Evolutionary conservation across 2,797 vertebrate genomes (phyloP), one percentile per base, ranked within the genome.

Genomic region (Pipistrellus pipistrellus): DNA sequence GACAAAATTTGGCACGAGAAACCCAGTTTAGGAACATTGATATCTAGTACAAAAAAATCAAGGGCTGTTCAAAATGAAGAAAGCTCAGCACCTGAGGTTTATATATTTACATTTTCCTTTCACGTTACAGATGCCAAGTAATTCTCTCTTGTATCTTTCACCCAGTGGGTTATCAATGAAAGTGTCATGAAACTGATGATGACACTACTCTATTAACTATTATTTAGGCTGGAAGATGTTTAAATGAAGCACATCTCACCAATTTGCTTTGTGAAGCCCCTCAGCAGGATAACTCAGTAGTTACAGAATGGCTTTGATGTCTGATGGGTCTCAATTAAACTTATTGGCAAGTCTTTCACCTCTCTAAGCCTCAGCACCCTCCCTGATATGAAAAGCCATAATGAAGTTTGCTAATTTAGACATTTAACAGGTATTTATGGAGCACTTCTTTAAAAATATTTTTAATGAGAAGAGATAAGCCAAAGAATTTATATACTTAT

Each of bases 201-300:
- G 20, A 0, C n/a, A 5, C 3, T 8, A 0, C 15, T 32, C 1
- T 68, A 13, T 8, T 41, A 44, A 27, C 64, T n/a, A 17, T 23
- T 25, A 1, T 10, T 46, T 32, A 30, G 20, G 18, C n/a, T 41
- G 8, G 14, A 18, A 25, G 41, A 4, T 25, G 2, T 41, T 86
- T 7, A 66, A 41, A 41, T 25, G 55, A 53, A 80, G 18, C 14
- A 3, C 1, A 41, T 23, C 3, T 46, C 14, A 8, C 62, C 30
- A 6, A 1, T 51, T 35, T 71, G 25, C 21, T 89, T 73, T 71
- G 11, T 80, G 27, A 23, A 64, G 9, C n/a, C 2, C 17, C 27
- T 76, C 27, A 1, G 23, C 6, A 17, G 25, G 23, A 0, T 8
- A 15, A n/a, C n/a, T 57, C 8, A 59, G 38, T 27, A 38, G 30